phyloP scores from a whole-genome alignment of 2,888 invertebrate genomes.

The Callyntrura sp. region DNA sequence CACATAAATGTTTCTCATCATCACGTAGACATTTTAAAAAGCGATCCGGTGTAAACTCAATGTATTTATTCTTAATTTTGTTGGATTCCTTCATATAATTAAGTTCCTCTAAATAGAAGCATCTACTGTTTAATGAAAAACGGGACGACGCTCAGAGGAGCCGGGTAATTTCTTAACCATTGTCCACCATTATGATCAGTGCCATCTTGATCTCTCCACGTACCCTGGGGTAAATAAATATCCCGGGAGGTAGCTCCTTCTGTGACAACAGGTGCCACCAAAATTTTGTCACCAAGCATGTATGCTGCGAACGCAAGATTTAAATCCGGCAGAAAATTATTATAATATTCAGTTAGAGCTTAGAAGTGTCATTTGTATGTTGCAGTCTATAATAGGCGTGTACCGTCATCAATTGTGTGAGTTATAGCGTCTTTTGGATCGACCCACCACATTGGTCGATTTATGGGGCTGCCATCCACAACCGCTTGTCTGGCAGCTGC shows the following conservation, averaged over 20 bases:
- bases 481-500: conserved; percentile 88
- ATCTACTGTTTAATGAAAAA: not conserved
- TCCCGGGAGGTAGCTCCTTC: conserved; percentile 88
- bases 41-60: too few relatives aligned
- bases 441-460: conserved; percentile 95
- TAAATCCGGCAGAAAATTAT: not conserved
- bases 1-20: too few relatives aligned
- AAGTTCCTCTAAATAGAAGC: too few relatives aligned
- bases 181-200: conserved; percentile 87
- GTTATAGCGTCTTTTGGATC: conserved; percentile 89
- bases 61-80: too few relatives aligned
- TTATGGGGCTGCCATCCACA: conserved; percentile 89
- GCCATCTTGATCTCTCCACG: conserved; percentile 87
- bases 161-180: conserved; percentile 87
- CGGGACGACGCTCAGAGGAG: conserved; percentile 68
- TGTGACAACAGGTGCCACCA: conserved; percentile 91
- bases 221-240: conserved; percentile 91
- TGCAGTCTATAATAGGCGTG: too few relatives aligned
- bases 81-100: too few relatives aligned
- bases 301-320: conserved; percentile 90
- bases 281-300: conserved; percentile 90
- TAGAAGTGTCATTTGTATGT: not conserved
- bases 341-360: not conserved
- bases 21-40: too few relatives aligned
- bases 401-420: conserved; percentile 86